A percentile compares a stretch with the other conserved stretches of the same genome.
phyloP scores from a whole-genome alignment of 1,140 invertebrate genomes.

The Apis mellifera region DNA sequence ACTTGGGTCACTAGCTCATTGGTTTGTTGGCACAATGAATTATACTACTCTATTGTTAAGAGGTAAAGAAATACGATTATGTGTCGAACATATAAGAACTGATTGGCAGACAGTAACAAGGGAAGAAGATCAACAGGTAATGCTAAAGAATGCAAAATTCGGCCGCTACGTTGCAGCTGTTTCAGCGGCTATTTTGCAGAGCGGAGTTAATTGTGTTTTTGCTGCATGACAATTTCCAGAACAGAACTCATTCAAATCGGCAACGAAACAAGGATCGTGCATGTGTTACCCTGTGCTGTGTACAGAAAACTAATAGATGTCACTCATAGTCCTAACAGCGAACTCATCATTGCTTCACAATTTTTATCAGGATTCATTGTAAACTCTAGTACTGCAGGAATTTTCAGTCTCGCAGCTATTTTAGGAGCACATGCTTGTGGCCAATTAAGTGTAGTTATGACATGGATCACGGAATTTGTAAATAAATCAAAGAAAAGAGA shows the following conservation, averaged over 20 bases:
- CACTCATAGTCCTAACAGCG: constrained; percentile 23
- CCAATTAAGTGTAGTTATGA: constrained; percentile 44
- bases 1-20: constrained; percentile 33
- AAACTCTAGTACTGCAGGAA: constrained; percentile 20
- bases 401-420: constrained; percentile 45
- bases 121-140: constrained; percentile 35
- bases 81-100: constrained; percentile 34
- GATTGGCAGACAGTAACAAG: constrained; percentile 45
- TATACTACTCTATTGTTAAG: constrained; percentile 38
- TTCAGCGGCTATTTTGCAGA: constrained; percentile 52
- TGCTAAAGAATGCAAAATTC: constrained; percentile 46
- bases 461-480: constrained; percentile 29
- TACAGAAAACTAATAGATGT: constrained; percentile 33
- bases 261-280: constrained; percentile 13
- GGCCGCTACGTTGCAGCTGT: constrained; percentile 39
- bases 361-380: constrained; percentile 34
- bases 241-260: neutral
- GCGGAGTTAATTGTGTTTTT: constrained; percentile 41
- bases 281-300: constrained; percentile 32
- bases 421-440: constrained; percentile 51
- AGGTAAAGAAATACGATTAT: constrained; percentile 32
- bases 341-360: constrained; percentile 41
- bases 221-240: neutral
- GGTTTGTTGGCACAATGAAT: constrained; percentile 37
- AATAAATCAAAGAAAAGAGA: neutral